phyloP scores from a whole-genome alignment of 2,797 vertebrate species.

The Threskiornis aethiopicus region DNA sequence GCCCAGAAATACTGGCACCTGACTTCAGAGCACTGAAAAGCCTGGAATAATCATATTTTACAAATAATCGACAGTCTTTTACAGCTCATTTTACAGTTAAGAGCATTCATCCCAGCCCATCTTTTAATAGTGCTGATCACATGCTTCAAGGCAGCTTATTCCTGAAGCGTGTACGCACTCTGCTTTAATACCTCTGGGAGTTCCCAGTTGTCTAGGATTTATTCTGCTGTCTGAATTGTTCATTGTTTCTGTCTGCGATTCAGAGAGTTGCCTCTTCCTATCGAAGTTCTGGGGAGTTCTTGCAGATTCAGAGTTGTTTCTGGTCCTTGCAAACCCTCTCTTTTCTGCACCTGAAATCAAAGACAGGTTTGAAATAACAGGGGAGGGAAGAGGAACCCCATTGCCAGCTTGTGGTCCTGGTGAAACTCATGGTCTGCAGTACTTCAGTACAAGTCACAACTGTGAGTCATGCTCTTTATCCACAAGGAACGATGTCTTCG shows the following conservation, averaged over 20 bases:
- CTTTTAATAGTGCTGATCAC: background rate
- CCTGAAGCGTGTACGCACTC: background rate
- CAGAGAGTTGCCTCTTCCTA: slow-evolving; percentile 67
- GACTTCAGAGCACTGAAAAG: background rate
- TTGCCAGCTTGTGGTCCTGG: background rate
- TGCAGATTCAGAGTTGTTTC: slow-evolving; percentile 69
- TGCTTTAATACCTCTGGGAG: slow-evolving; percentile 74
- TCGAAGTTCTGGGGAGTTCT: slow-evolving; percentile 58
- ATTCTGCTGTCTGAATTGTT: slow-evolving; percentile 68
- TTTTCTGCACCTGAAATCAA: slow-evolving; percentile 74
- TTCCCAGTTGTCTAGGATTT: slow-evolving; percentile 67
- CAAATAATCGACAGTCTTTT: slow-evolving; percentile 9
- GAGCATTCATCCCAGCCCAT: background rate
- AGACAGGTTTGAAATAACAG: slow-evolving; percentile 35
- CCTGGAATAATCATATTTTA: slow-evolving; percentile 4
- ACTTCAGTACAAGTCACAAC: background rate
- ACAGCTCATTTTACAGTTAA: slow-evolving; percentile 8
- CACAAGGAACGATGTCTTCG: slow-evolving; percentile 37
- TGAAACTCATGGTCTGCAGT: background rate
- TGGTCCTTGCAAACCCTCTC: slow-evolving; percentile 59
- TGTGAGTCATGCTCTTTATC: background rate
- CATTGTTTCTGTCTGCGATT: slow-evolving; percentile 69
- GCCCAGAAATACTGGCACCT: background rate
- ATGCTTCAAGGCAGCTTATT: slow-evolving; percentile 17
- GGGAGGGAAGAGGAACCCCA: background rate